A percentile compares a stretch with the other conserved stretches of the same genome.
phyloP scores from a whole-genome alignment of 2,113 vertebrate species.

The Phyllostomus discolor region DNA sequence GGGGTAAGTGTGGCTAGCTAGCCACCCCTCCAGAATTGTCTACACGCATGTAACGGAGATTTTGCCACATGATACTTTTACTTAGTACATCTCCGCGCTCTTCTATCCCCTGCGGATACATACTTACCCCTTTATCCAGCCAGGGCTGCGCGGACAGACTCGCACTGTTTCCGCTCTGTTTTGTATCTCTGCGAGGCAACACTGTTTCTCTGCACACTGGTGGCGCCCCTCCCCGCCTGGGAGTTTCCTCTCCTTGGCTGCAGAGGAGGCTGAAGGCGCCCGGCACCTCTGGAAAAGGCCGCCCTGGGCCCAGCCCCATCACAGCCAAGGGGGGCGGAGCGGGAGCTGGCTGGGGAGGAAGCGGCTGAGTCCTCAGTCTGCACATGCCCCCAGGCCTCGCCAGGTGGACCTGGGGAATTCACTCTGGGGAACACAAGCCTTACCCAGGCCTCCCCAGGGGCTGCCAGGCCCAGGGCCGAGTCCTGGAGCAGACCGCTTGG shows the following conservation, averaged over 20 bases:
- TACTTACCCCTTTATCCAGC: background rate
- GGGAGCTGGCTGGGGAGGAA: background rate
- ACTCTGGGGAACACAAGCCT: background rate
- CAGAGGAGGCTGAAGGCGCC: background rate
- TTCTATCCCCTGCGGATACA: no score
- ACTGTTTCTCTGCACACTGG: background rate
- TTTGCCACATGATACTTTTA: background rate
- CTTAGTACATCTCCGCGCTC: no score
- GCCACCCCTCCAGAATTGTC: background rate
- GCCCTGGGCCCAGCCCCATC: accelerated
- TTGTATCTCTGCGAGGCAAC: background rate
- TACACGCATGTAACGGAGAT: background rate
- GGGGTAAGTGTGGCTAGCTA: background rate
- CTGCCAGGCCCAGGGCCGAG: background rate
- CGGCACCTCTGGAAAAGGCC: background rate
- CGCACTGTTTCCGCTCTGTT: background rate
- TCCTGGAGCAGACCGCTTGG: background rate
- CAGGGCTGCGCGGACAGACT: background rate
- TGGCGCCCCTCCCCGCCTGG: background rate
- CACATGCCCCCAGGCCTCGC: background rate
- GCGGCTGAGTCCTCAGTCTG: background rate
- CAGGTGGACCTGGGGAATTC: background rate
- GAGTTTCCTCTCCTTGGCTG: background rate
- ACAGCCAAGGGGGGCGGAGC: background rate
- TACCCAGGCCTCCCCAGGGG: background rate